Evolutionary conservation across 2,888 invertebrate species (phyloP), one percentile per base, ranked within the genome.

Genomic region (Machimus rusticus): DNA sequence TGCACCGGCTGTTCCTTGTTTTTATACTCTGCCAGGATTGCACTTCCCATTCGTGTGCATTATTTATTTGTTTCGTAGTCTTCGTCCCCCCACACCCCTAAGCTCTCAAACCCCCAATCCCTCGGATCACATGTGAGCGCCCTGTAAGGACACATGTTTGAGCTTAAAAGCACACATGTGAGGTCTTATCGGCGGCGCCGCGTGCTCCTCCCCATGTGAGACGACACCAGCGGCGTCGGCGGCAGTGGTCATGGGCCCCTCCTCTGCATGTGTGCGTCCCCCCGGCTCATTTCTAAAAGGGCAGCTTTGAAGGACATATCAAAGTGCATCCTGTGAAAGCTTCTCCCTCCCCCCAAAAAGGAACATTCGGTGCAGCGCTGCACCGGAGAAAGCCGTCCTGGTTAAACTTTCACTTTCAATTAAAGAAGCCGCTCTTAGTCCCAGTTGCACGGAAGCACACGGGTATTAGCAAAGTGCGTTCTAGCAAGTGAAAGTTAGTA

Each of bases 111-210:
- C 14, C 14, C 3, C 16, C 16, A n/a, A n/a, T 51, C 51, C 5
- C n/a, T n/a, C 4, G n/a, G 16, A 51, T n/a, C 51, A 37, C 14
- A 37, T 82, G 46, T 39, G 37, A 23, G 66, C 12, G n/a, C 81
- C 28, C 31, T 46, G 55, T 55, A 82, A 82, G 82, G 82, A 82
- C 39, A 55, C 66, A 34, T 57, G 66, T 16, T 28, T 12, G 82
- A 82, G 82, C 82, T 82, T 82, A 66, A 82, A 82, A 82, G 82
- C 82, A 82, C 82, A 82, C 37, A 82, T 37, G 34, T 57, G 82
- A 12, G 57, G 37, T 55, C 82, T 57, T 82, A 57, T 55, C 31
- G 28, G 37, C 19, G 23, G 51, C 79, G 51, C 34, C 28, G 43
- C 31, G 81, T n/a, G 51, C 81, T 31, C 31, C 55, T 19, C 81